These are phyloP conservation scores for Girardinus metallicus DNA, from an alignment of 2,797 vertebrate species.

Conservation along the genomic window DNA sequence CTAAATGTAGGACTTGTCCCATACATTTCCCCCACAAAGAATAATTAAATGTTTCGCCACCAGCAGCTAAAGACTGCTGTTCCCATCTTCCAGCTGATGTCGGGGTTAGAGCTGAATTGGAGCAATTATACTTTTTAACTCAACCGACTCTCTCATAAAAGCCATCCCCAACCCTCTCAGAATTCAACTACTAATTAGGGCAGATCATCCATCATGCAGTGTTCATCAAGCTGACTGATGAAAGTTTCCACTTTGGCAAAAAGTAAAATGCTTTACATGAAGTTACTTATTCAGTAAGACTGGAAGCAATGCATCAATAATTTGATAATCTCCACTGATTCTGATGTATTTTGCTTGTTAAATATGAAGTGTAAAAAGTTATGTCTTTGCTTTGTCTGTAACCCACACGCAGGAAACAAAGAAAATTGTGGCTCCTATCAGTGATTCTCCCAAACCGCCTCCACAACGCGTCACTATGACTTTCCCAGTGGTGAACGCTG, in stretches of 20 bases:
- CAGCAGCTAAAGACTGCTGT: neutral
- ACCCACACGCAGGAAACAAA: conserved; percentile 82
- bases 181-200: neutral
- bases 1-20: neutral
- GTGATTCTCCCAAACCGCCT: conserved; percentile 92
- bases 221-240: neutral
- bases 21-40: neutral
- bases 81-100: neutral
- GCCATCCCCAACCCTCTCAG: neutral
- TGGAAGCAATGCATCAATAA: neutral
- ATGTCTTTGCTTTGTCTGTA: conserved; percentile 27
- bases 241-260: neutral
- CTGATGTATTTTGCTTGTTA: neutral
- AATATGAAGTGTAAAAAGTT: conserved; percentile 2
- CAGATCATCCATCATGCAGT: neutral
- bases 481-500: conserved; percentile 88
- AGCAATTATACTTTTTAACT: conserved; percentile 2
- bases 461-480: conserved; percentile 90
- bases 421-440: conserved; percentile 88
- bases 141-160: neutral
- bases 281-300: neutral
- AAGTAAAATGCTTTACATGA: neutral
- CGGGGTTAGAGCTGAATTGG: neutral
- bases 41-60: neutral
- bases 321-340: neutral